Evolutionary conservation across 2,113 vertebrate species (phyloP).

Genomic region (Otocyon megalotis): DNA sequence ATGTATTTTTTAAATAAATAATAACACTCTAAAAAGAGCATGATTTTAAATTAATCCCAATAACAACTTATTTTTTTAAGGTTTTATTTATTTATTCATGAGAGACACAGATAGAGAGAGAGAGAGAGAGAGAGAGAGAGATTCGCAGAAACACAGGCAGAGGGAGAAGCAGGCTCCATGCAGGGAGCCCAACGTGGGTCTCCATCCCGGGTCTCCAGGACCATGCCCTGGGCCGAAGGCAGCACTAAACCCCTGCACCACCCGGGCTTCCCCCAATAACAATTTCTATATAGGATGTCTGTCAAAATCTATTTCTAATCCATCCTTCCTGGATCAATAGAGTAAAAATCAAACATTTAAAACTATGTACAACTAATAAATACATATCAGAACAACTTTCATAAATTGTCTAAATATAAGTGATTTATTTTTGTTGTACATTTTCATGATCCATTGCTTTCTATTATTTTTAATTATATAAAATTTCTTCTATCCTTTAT

Average conservation of each 20-base stretch:
- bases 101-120: too few relatives aligned
- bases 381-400: background rate
- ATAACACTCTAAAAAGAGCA: background rate
- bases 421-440: background rate
- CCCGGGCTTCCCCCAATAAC: too few relatives aligned
- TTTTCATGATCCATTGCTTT: background rate
- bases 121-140: too few relatives aligned
- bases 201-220: too few relatives aligned
- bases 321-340: background rate
- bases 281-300: background rate
- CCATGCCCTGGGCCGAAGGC: too few relatives aligned
- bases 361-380: background rate
- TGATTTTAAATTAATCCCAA: background rate
- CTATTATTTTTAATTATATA: background rate
- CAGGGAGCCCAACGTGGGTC: too few relatives aligned
- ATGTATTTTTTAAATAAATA: background rate
- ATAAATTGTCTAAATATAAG: background rate
- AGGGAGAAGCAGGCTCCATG: too few relatives aligned
- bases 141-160: too few relatives aligned
- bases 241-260: too few relatives aligned
- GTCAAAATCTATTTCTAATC: background rate
- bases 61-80: background rate
- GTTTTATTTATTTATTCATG: too few relatives aligned
- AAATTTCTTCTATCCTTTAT: background rate
- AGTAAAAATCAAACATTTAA: background rate